Conservation (phyloP, 1,140 invertebrate genomes). For the Heterodera carotae region DNA sequence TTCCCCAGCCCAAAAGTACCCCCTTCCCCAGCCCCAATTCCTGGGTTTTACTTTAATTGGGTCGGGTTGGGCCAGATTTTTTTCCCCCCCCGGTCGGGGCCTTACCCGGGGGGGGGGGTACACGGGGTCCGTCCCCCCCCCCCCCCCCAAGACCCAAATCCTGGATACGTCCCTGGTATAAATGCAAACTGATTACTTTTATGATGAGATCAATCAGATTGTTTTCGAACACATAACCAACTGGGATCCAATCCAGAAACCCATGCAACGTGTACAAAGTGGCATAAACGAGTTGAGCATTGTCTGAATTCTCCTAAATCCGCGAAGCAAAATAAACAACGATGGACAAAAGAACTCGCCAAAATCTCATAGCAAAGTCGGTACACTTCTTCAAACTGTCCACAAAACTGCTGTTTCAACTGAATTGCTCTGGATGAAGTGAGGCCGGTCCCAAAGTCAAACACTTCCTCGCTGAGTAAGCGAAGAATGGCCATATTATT, state of each 20-base stretch:
- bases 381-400: slow-evolving; percentile 96
- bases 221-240: slow-evolving; percentile 99
- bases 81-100: no score
- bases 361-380: slow-evolving; percentile 95
- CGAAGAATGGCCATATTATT: slow-evolving; percentile 99
- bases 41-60: no score
- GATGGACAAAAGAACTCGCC: slow-evolving; percentile 66
- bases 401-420: slow-evolving; percentile 99
- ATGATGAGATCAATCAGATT: slow-evolving; percentile 91
- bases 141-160: no score
- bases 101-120: no score
- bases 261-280: slow-evolving; percentile 91
- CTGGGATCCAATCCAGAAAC: slow-evolving; percentile 98
- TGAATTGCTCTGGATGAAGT: slow-evolving; percentile 99
- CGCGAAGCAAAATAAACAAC: neutral
- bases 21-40: no score
- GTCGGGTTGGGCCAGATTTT: no score
- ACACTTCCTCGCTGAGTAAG: slow-evolving; percentile 93
- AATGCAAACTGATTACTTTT: slow-evolving; percentile 56
- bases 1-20: no score
- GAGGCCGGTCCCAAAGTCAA: slow-evolving; percentile 93
- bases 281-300: slow-evolving; percentile 69
- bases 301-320: slow-evolving; percentile 85
- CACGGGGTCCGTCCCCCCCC: no score
- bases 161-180: no score